These are phyloP conservation scores for Galbula dea DNA, from an alignment of 2,113 vertebrate species.

Conservation along the genomic window DNA sequence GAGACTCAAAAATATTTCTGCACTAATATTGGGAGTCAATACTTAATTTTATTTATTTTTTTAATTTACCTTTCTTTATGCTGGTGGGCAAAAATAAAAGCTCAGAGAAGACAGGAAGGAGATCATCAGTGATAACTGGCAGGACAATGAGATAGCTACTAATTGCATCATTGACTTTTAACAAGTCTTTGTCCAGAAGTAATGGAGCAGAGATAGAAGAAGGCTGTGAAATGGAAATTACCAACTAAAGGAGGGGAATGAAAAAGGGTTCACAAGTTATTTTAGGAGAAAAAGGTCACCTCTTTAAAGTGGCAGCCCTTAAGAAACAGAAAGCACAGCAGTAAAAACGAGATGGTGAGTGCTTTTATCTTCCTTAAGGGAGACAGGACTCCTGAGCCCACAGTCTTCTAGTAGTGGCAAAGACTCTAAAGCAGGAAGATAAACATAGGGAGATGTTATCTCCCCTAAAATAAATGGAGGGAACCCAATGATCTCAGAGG, in stretches of 20 bases:
- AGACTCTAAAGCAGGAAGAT: background rate
- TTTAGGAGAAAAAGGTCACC: background rate
- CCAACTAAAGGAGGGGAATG: background rate
- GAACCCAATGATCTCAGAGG: background rate
- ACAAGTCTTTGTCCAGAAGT: background rate
- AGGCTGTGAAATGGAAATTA: background rate
- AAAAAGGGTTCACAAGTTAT: background rate
- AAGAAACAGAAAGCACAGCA: background rate
- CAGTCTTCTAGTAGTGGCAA: background rate
- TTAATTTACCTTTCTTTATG: background rate
- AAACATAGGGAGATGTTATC: background rate
- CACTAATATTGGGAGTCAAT: background rate
- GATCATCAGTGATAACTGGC: background rate
- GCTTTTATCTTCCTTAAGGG: background rate
- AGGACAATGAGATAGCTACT: background rate
- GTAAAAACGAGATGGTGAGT: background rate
- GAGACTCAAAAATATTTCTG: background rate
- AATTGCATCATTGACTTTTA: background rate
- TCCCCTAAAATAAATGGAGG: background rate
- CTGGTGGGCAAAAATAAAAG: background rate
- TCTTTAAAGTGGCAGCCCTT: background rate
- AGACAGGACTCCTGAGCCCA: background rate
- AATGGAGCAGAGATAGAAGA: background rate
- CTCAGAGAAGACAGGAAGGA: background rate
- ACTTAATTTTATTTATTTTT: background rate